Conservation (phyloP, 2,113 vertebrate species). For the Regulus satrapa region DNA sequence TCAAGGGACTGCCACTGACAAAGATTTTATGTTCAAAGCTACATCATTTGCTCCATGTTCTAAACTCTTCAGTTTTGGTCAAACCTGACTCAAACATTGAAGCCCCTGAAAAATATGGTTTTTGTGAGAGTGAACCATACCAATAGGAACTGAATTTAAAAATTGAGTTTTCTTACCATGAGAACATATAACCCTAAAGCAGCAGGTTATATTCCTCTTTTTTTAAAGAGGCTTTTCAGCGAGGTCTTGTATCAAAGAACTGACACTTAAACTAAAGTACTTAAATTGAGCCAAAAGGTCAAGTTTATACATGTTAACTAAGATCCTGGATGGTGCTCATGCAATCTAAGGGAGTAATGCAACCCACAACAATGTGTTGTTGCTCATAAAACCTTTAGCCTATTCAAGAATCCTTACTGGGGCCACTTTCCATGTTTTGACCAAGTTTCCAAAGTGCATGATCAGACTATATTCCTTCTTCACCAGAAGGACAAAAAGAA, state of each 20-base stretch:
- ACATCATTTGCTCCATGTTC: not conserved
- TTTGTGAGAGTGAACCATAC: not conserved
- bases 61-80: not conserved
- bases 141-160: not conserved
- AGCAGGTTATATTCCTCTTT: not conserved
- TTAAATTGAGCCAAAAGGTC: not conserved
- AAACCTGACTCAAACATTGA: not conserved
- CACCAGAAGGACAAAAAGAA: not conserved
- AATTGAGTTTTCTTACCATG: not conserved
- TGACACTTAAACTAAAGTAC: not conserved
- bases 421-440: not conserved
- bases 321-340: rapidly evolving
- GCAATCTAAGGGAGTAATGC: not conserved
- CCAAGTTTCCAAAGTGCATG: not conserved
- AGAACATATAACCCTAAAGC: not conserved
- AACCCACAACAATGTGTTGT: not conserved
- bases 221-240: not conserved
- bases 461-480: not conserved
- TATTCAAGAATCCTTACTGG: not conserved
- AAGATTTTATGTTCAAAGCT: not conserved
- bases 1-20: not conserved
- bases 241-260: not conserved
- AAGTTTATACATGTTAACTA: not conserved
- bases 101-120: not conserved
- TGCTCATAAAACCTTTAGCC: not conserved